Evolutionary conservation across 2,797 vertebrate species (phyloP).

Genomic region (Alcedo atthis): DNA sequence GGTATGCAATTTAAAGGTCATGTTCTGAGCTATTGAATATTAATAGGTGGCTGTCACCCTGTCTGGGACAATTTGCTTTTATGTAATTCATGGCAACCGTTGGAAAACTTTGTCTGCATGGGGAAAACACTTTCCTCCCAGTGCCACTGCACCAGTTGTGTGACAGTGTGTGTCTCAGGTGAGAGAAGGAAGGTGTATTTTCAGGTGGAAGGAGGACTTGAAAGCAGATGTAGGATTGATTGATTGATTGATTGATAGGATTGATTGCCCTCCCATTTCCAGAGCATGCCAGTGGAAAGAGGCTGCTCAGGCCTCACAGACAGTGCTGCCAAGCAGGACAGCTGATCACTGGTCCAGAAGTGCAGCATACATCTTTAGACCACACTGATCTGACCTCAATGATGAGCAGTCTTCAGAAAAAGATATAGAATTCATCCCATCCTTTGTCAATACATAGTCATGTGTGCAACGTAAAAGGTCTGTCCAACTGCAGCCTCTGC

Average conservation of each 20-base stretch:
- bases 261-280: not conserved
- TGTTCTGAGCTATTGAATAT: not conserved
- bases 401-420: not conserved
- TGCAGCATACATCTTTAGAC: not conserved
- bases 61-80: not conserved
- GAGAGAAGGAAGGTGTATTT: conserved; percentile 27
- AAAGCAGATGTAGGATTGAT: not conserved
- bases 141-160: conserved; percentile 38
- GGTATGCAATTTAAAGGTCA: not conserved
- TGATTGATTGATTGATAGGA: not conserved
- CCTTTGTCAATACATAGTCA: not conserved
- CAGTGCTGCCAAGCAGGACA: not conserved
- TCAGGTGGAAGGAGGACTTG: conserved; percentile 51
- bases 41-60: not conserved
- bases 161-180: not conserved
- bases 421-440: not conserved
- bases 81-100: conserved; percentile 19
- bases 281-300: not conserved
- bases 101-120: not conserved
- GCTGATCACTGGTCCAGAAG: not conserved
- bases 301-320: not conserved
- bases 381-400: not conserved
- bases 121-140: not conserved
- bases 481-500: not conserved
- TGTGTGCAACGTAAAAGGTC: not conserved